Base-by-base conservation (phyloP, 1,140 invertebrate species). In the Prorops nasuta region DNA sequence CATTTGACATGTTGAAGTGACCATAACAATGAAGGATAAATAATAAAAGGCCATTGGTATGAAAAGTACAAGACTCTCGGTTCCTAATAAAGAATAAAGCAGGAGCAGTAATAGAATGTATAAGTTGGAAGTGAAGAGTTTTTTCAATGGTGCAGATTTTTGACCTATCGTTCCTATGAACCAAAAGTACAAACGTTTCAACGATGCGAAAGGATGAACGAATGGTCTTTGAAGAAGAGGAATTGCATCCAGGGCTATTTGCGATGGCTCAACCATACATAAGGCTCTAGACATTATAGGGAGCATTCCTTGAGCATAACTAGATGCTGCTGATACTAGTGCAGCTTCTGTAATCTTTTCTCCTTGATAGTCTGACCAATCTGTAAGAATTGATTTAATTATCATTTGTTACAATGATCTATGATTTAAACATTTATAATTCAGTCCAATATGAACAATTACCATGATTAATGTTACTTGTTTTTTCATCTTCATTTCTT, bases 1-100 rank as follows among this genome's bases (percentile, higher is more conserved):
- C 85, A 92, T 90, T 74, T 90, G 87, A 57, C 90, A 86, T 0
- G 89, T 91, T 16, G 87, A 82, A 17, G 90, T 77, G 1, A 90
- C 78, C 86, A 92, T 90, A 0, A 85, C 73, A 1, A 83, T 62
- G 19, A 89, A 84, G 37, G 87, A 89, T 0, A 85, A 55, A 58
- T 89, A 91, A 60, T 89, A 90, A 4, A 87, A 61, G 8, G 82
- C 70, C 50, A 88, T 75, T 0, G 88, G 88, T 3, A 90, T 67
- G 45, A 88, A 80, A 14, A 86, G 77, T 3, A 87, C 70, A 0
- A 89, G 49, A 64, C 82, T 86, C 20, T 86, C 83, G 0, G 83
- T 80, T 14, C 83, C 84, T 4, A 86, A 77, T 2, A 88, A 79
- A 1, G 84, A 77, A 66, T 91, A 90, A 1, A 86, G 66, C 45